These are phyloP conservation scores for Bombus turneri DNA, from an alignment of 1,140 invertebrate genomes.

Conservation along the genomic window DNA sequence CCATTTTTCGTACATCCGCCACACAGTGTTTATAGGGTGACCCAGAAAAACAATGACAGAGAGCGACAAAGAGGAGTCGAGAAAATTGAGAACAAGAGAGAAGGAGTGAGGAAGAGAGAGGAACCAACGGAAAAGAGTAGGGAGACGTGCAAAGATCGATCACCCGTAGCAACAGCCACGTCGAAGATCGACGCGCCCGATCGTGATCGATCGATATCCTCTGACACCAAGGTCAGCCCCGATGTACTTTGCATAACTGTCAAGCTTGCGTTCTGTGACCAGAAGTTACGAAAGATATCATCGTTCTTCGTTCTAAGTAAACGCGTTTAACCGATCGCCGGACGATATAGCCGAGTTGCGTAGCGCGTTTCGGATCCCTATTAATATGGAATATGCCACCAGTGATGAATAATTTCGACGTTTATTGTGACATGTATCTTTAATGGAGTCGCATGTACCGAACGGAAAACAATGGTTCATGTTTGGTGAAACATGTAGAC, in stretches of 20 bases:
- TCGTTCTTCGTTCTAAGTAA: conserved; percentile 20
- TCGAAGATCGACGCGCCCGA: conserved; percentile 45
- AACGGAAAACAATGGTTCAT: neutral
- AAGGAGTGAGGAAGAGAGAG: neutral
- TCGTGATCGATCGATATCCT: conserved; percentile 42
- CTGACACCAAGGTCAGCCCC: conserved; percentile 28
- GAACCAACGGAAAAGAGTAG: neutral
- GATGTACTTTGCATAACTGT: conserved; percentile 47
- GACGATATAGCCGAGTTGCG: conserved; percentile 5
- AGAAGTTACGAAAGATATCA: conserved; percentile 46
- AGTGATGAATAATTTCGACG: conserved; percentile 28
- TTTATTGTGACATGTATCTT: neutral
- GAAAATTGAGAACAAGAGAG: neutral
- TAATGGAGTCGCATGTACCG: neutral
- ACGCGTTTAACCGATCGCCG: neutral
- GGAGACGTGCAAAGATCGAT: conserved; percentile 31
- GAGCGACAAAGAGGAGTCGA: neutral
- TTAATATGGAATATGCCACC: conserved; percentile 26
- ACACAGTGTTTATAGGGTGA: conserved; percentile 75
- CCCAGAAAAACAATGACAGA: conserved; percentile 76
- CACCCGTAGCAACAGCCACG: conserved; percentile 34
- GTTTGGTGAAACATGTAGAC: neutral
- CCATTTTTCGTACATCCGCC: conserved; percentile 47
- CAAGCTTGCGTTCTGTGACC: conserved; percentile 17
- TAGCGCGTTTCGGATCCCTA: neutral